These are phyloP conservation scores for Dryadula phaetusa DNA, from an alignment of 2,888 invertebrate genomes.

Conservation along the genomic window DNA sequence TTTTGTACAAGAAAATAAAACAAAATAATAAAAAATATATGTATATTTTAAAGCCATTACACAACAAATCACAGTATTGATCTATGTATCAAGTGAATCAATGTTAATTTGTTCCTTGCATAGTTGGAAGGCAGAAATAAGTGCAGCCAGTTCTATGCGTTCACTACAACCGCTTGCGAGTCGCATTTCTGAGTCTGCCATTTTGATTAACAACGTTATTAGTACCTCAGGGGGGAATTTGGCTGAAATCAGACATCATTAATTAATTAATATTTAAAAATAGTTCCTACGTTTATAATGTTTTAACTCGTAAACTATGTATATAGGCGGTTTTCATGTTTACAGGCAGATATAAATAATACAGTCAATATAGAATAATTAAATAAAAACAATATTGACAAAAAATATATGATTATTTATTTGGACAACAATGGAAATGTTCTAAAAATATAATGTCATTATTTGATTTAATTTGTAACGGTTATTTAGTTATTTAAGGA, in stretches of 20 bases:
- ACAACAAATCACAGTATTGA: not conserved
- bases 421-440: too few relatives aligned
- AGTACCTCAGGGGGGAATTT: constrained; percentile 93
- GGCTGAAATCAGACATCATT: constrained; percentile 84
- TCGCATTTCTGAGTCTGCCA: constrained; percentile 95
- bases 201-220: constrained; percentile 91
- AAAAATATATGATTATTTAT: too few relatives aligned
- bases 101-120: constrained; percentile 85
- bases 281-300: too few relatives aligned
- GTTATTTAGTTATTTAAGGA: too few relatives aligned
- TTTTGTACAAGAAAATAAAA: not conserved
- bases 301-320: too few relatives aligned
- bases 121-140: constrained; percentile 94
- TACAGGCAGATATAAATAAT: too few relatives aligned
- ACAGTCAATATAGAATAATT: too few relatives aligned
- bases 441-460: too few relatives aligned
- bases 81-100: constrained; percentile 44
- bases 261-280: not conserved
- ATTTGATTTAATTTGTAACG: too few relatives aligned
- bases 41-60: constrained; percentile 4
- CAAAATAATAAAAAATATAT: not conserved
- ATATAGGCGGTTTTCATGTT: too few relatives aligned
- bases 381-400: too few relatives aligned
- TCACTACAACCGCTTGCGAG: constrained; percentile 95
- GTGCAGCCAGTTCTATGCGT: constrained; percentile 93